Conservation (phyloP, 2,888 invertebrate species). For the Luperina nickerlii region DNA sequence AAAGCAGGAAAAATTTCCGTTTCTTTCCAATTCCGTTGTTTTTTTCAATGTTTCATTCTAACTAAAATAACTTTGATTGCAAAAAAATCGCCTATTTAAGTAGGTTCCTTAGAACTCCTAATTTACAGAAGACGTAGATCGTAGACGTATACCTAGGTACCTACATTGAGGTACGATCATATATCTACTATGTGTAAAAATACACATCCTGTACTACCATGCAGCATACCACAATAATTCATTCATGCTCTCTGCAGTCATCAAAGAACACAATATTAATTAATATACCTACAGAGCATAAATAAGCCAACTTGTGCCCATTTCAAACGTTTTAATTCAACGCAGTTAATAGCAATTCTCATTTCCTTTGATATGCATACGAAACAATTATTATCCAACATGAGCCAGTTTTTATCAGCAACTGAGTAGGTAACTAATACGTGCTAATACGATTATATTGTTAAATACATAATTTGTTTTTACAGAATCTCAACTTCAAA, state of each 20-base stretch:
- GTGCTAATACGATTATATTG: not conserved
- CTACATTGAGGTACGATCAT: not conserved
- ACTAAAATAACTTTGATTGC: too few species aligned
- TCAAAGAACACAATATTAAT: not conserved
- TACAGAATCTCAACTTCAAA: slow-evolving; percentile 96
- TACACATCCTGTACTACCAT: not conserved
- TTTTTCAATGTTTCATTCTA: too few species aligned
- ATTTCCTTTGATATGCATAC: slow-evolving; percentile 36
- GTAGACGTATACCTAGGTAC: not conserved
- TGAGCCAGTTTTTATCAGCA: slow-evolving; percentile 14
- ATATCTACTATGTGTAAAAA: not conserved
- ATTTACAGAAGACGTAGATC: not conserved
- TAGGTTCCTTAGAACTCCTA: not conserved
- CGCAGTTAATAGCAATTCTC: slow-evolving; percentile 34
- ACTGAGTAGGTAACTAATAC: not conserved
- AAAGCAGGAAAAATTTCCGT: too few species aligned
- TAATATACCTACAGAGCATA: not conserved
- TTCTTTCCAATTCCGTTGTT: too few species aligned
- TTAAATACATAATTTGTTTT: slow-evolving; percentile 62
- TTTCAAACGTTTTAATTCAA: slow-evolving; percentile 39
- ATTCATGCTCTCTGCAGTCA: not conserved
- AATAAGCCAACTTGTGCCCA: slow-evolving; percentile 9
- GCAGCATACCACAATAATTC: not conserved
- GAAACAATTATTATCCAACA: not conserved
- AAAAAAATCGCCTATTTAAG: too few species aligned